These are phyloP conservation scores for Dione juno DNA, from an alignment of 2,888 invertebrate species.

Conservation along the genomic window DNA sequence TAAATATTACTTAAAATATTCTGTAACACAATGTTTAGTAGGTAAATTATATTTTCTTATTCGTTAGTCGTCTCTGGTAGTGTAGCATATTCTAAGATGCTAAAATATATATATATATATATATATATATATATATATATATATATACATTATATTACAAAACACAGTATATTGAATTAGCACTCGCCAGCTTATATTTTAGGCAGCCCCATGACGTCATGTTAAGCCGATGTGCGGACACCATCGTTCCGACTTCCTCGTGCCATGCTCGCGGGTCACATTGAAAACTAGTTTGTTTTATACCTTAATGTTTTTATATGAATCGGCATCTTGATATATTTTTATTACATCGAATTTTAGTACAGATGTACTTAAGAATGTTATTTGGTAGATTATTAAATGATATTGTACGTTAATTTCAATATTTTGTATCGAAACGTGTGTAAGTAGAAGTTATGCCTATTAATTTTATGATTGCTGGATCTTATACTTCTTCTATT, in stretches of 20 bases:
- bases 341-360: slow-evolving; percentile 22
- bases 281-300: slow-evolving; percentile 39
- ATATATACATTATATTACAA: too few relatives aligned
- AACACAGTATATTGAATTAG: slow-evolving; percentile 1
- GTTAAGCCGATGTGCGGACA: slow-evolving; percentile 18
- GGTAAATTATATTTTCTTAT: too few relatives aligned
- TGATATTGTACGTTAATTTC: not conserved
- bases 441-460: too few relatives aligned
- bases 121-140: too few relatives aligned
- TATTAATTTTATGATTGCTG: too few relatives aligned
- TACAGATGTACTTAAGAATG: not conserved
- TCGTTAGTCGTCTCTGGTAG: too few relatives aligned
- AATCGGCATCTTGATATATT: slow-evolving; percentile 7
- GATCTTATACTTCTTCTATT: too few relatives aligned
- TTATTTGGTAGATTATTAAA: not conserved
- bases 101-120: too few relatives aligned
- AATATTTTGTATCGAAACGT: too few relatives aligned
- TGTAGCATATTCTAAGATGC: too few relatives aligned
- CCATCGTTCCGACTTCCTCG: slow-evolving; percentile 41
- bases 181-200: slow-evolving; percentile 20
- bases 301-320: slow-evolving; percentile 21
- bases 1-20: too few relatives aligned
- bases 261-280: slow-evolving; percentile 39
- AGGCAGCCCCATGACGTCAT: slow-evolving; percentile 30
- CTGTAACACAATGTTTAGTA: too few relatives aligned